Base-by-base conservation (phyloP, 2,888 invertebrate species). In the Drosophila mulleri region DNA sequence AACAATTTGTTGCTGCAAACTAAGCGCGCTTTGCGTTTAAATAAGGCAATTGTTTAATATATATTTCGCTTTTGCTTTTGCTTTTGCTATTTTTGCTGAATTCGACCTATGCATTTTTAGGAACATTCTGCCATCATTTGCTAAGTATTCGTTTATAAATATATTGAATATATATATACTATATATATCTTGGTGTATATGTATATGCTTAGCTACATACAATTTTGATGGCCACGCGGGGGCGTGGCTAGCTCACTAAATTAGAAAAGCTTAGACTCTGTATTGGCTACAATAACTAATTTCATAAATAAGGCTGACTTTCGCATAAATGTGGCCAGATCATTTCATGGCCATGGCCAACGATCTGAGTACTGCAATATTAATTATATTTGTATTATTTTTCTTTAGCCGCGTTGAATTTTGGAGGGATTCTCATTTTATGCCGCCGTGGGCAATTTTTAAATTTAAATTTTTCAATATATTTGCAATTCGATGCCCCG, bases 281-380 rank as follows among this genome's bases (percentile, higher is more conserved):
- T 54, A 39, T 73, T 63, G 67, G 82, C 88, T 89, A 88, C 71
- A 65, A 67, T 56, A 89, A 89, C 86, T 87, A 88, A 89, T 67
- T 83, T 83, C 67, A 86, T 85, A 87, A 87, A 87, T 87, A 87
- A 87, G 86, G 90, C 86, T 89, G 84, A 64, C 76, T 67, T 53
- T 50, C 39, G 60, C 73, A 64, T 54, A 42, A 45, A 29, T 60
- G 52, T 79, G 70, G 70, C 75, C 58, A 48, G 48, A 58, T 58
- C 63, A 45, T 39, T 39, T 16, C 37, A 16, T 39, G 39, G 16
- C 16, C 39, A 16, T 16, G 39, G 16, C 72, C 78, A 59, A 66
- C 50, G 66, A 67, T 78, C 80, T 76, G 72, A 80, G 74, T 68
- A 67, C 65, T 71, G 80, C 69, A 74, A 66, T 53, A 48, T 23